Conservation (phyloP, 2,113 vertebrate species). For the Rhinolophus sinicus region DNA sequence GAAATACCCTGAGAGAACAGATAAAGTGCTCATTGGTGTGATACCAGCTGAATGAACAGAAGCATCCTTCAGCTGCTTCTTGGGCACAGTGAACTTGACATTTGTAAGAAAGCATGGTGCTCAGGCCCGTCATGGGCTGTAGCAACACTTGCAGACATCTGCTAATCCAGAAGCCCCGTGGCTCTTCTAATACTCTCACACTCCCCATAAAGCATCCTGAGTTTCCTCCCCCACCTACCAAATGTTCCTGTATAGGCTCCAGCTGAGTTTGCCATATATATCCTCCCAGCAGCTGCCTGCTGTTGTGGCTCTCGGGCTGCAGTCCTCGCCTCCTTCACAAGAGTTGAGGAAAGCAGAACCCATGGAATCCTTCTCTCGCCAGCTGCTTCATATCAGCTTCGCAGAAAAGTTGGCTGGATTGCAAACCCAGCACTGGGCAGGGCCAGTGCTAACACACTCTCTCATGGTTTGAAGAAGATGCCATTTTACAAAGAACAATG, state of each 20-base stretch:
- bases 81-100: background rate
- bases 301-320: background rate
- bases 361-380: background rate
- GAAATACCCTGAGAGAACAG: background rate
- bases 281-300: slow-evolving; percentile 37
- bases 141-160: slow-evolving; percentile 51
- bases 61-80: background rate
- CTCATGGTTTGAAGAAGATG: background rate
- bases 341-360: background rate
- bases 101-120: background rate
- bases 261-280: slow-evolving; percentile 25
- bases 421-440: background rate
- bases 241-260: slow-evolving; percentile 26
- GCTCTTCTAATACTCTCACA: slow-evolving; percentile 55
- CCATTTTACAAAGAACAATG: background rate
- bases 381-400: background rate
- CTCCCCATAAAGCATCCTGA: slow-evolving; percentile 34
- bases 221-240: slow-evolving; percentile 12
- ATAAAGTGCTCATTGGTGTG: background rate
- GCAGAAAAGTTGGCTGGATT: background rate
- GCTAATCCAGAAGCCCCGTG: slow-evolving; percentile 10
- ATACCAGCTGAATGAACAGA: background rate
- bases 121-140: background rate
- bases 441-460: background rate
- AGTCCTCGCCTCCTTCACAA: background rate